Conservation (phyloP, 2,888 invertebrate species). For the Macropis europaea region DNA sequence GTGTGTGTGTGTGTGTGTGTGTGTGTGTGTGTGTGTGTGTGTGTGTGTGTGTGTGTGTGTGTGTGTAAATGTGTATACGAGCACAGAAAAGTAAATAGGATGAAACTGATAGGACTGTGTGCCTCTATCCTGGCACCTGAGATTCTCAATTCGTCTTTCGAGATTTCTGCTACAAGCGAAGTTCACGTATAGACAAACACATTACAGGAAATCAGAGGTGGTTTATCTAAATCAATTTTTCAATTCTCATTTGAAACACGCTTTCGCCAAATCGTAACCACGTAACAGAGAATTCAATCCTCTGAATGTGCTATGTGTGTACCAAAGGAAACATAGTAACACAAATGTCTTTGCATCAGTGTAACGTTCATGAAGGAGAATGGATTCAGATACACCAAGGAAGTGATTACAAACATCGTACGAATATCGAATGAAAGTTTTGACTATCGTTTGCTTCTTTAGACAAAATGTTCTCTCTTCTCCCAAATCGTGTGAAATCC, state of each 20-base stretch:
- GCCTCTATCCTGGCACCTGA: not conserved
- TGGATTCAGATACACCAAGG: not conserved
- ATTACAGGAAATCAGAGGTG: not conserved
- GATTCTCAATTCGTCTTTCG: constrained; percentile 5
- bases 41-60: not conserved
- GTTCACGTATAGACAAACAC: not conserved
- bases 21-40: not conserved
- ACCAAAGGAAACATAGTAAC: too few species aligned
- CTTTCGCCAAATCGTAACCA: not conserved
- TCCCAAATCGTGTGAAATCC: not conserved
- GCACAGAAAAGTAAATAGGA: constrained; percentile 14
- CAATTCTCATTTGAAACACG: not conserved
- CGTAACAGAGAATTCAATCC: too few species aligned
- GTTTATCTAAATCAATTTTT: not conserved
- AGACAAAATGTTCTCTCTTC: not conserved
- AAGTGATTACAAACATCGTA: not conserved
- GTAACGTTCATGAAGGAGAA: not conserved
- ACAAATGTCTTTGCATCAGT: too few species aligned
- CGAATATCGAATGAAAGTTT: not conserved
- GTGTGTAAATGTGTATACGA: not conserved
- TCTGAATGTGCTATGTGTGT: too few species aligned
- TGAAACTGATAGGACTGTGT: constrained; percentile 1
- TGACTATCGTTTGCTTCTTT: not conserved
- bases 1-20: not conserved
- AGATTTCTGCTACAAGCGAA: not conserved